A percentile compares a stretch with the other conserved stretches of the same genome.
Evolutionary conservation across 2,888 invertebrate species (phyloP).

Genomic region (Cordilura impudica): DNA sequence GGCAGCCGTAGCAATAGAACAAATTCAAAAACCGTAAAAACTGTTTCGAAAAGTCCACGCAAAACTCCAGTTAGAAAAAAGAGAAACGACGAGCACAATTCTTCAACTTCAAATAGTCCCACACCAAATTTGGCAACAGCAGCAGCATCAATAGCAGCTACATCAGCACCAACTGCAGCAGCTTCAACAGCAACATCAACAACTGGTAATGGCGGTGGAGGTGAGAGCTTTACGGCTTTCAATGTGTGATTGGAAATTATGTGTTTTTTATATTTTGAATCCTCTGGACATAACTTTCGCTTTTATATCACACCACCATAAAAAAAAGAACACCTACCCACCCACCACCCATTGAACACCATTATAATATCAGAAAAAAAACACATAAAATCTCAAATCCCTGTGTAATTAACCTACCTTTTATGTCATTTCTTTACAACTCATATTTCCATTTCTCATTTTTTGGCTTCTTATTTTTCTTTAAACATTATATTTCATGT

Average conservation of each 20-base stretch:
- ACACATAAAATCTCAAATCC: constrained; percentile 38
- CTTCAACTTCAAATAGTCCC: constrained; percentile 44
- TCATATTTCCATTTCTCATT: too few species aligned
- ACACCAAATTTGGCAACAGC: constrained; percentile 18
- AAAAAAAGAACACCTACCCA: constrained; percentile 26
- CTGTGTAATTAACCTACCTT: constrained; percentile 48
- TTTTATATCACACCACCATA: constrained; percentile 48
- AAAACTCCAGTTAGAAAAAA: constrained; percentile 74
- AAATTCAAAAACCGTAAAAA: constrained; percentile 41
- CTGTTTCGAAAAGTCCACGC: constrained; percentile 68
- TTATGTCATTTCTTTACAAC: constrained; percentile 29
- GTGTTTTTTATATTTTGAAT: constrained; percentile 49
- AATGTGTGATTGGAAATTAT: constrained; percentile 54
- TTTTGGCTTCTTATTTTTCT: too few species aligned
- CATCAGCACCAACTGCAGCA: constrained; percentile 29
- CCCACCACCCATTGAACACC: constrained; percentile 50
- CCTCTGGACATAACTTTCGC: constrained; percentile 23
- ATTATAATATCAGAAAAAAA: too few species aligned
- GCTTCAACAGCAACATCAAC: constrained; percentile 29
- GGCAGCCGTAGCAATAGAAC: constrained; percentile 63
- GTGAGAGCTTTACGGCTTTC: constrained; percentile 60
- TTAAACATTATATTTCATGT: constrained; percentile 19
- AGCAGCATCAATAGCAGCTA: constrained; percentile 29
- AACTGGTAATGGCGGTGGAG: constrained; percentile 55
- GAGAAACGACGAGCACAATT: constrained; percentile 63